Conservation (phyloP, 92 coral and sea anemone genomes). For the Epizoanthus fatuus region DNA sequence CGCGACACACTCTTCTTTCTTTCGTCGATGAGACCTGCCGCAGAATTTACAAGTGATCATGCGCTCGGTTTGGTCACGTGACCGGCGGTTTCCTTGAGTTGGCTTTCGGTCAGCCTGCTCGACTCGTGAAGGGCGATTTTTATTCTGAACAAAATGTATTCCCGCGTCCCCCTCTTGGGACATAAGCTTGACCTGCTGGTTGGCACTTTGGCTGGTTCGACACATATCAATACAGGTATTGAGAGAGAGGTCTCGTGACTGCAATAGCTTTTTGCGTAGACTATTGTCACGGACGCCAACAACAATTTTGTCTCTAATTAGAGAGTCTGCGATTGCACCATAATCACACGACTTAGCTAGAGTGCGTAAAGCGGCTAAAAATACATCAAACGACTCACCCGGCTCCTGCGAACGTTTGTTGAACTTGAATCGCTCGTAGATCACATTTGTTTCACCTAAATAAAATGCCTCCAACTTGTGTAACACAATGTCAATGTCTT, state of each 20-base stretch:
- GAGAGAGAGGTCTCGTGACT: constrained; percentile 45
- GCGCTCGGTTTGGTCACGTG: constrained; percentile 3
- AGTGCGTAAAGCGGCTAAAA: constrained; percentile 41
- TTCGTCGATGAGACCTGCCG: constrained; percentile 41
- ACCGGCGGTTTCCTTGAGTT: constrained; percentile 9
- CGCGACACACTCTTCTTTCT: constrained; percentile 58
- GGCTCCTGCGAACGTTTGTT: constrained; percentile 37
- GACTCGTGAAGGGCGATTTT: neutral
- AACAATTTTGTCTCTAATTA: constrained; percentile 31
- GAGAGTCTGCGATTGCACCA: constrained; percentile 24
- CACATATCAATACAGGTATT: constrained; percentile 55
- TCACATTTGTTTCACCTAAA: constrained; percentile 27
- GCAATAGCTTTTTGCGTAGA: constrained; percentile 29
- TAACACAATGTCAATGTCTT: constrained; percentile 59
- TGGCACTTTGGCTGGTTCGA: constrained; percentile 22
- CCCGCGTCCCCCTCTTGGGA: constrained; percentile 25
- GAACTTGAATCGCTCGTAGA: constrained; percentile 23
- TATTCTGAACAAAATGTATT: constrained; percentile 1
- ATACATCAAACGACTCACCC: constrained; percentile 49
- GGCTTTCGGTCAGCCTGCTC: constrained; percentile 17
- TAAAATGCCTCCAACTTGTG: constrained; percentile 56
- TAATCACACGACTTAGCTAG: constrained; percentile 43
- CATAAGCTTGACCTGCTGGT: neutral
- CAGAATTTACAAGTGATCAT: constrained; percentile 54
- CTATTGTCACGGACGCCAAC: constrained; percentile 37